These are phyloP conservation scores for Doris montereyensis DNA, from an alignment of 2,888 invertebrate species.

Conservation along the genomic window DNA sequence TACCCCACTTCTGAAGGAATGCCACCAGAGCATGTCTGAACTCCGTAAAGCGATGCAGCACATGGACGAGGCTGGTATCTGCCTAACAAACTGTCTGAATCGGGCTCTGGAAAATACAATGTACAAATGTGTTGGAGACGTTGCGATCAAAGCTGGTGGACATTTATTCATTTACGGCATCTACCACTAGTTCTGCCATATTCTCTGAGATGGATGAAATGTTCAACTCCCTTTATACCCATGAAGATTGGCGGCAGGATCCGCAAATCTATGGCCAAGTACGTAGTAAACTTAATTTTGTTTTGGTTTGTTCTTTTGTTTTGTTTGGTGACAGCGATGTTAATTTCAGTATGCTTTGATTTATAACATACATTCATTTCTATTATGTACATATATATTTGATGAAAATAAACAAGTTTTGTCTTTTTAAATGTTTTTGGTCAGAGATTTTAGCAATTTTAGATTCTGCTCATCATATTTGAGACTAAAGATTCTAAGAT, in stretches of 20 bases:
- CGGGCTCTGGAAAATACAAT: slow-evolving; percentile 49
- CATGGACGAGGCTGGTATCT: slow-evolving; percentile 57
- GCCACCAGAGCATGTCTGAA: slow-evolving; percentile 48
- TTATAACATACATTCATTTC: too few species aligned
- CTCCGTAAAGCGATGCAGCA: slow-evolving; percentile 49
- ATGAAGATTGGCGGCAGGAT: slow-evolving; percentile 38
- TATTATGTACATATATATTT: too few species aligned
- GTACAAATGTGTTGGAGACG: slow-evolving; percentile 50
- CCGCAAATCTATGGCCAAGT: slow-evolving; percentile 47
- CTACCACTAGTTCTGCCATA: slow-evolving; percentile 41
- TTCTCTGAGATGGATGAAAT: slow-evolving; percentile 50
- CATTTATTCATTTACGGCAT: slow-evolving; percentile 46
- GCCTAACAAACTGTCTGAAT: slow-evolving; percentile 50
- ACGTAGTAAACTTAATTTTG: background rate
- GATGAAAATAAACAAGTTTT: too few species aligned
- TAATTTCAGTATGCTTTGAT: too few species aligned
- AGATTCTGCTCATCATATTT: too few species aligned
- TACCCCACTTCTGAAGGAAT: slow-evolving; percentile 38
- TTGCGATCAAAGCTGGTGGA: slow-evolving; percentile 45
- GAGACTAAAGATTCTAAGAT: too few species aligned
- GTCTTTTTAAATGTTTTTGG: too few species aligned
- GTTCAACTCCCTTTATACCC: slow-evolving; percentile 43
- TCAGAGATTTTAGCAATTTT: too few species aligned
- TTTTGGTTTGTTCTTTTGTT: too few species aligned
- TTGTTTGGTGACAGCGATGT: too few species aligned